phyloP scores from a whole-genome alignment of 2,113 vertebrate species.

The Caretta caretta region DNA sequence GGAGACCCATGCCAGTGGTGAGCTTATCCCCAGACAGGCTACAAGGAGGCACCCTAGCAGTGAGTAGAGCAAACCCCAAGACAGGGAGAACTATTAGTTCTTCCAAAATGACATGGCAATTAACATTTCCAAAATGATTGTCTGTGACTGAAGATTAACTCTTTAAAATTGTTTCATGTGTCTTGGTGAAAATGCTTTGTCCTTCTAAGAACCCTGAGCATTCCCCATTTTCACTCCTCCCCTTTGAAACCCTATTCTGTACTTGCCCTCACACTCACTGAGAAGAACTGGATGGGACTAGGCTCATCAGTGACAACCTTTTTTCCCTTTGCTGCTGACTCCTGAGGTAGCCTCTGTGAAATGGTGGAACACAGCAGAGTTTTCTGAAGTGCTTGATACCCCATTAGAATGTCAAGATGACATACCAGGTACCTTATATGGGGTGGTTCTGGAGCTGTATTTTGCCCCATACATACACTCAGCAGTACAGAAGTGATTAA shows the following conservation, averaged over 20 bases:
- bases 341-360: not conserved
- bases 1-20: not conserved
- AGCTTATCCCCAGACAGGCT: not conserved
- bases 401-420: conserved; percentile 5
- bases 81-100: not conserved
- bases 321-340: not conserved
- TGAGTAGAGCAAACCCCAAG: not conserved
- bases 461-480: not conserved
- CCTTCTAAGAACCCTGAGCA: not conserved
- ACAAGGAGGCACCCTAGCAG: not conserved
- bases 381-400: not conserved
- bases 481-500: not conserved
- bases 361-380: not conserved
- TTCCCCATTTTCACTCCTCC: not conserved
- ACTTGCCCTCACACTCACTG: not conserved
- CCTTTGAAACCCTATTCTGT: fast-evolving
- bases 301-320: not conserved
- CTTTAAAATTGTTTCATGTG: not conserved
- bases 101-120: not conserved
- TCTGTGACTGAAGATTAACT: not conserved
- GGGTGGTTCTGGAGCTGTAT: not conserved
- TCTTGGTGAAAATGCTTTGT: not conserved
- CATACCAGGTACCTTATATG: not conserved
- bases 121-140: conserved; percentile 22
- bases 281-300: not conserved